phyloP scores from a whole-genome alignment of 1,140 invertebrate genomes.

The Schlechtendalia chinensis region DNA sequence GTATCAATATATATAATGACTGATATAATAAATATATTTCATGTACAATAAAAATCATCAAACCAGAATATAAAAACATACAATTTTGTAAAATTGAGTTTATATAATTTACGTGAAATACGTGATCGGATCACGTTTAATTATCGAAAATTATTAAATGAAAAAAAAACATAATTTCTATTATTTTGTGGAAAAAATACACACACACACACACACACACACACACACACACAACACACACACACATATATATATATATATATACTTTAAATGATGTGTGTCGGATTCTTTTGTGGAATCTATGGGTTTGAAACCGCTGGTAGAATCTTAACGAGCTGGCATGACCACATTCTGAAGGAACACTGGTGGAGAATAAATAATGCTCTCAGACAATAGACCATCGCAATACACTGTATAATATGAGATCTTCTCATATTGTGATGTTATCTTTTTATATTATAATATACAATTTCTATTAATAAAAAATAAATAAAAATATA shows the following conservation, averaged over 20 bases:
- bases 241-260: slow-evolving; percentile 11
- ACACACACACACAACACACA: background rate
- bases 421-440: background rate
- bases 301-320: background rate
- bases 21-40: no score
- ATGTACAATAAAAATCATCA: no score
- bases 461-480: no score
- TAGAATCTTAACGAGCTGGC: slow-evolving; percentile 27
- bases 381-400: slow-evolving; percentile 29
- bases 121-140: background rate
- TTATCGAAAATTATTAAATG: background rate
- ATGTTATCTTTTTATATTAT: no score
- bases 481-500: no score
- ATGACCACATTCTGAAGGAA: slow-evolving; percentile 9
- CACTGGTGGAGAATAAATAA: slow-evolving; percentile 44
- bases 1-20: no score
- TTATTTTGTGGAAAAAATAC: background rate
- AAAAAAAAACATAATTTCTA: background rate
- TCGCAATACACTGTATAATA: background rate
- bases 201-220: no score
- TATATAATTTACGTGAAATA: background rate
- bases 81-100: background rate
- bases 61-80: no score
- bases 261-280: slow-evolving; percentile 7
- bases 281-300: slow-evolving; percentile 28